Percentiles rank a stretch among this genome's conserved stretches.
These are phyloP conservation scores for Dryococelus australis DNA, from an alignment of 2,888 invertebrate species.

Conservation along the genomic window DNA sequence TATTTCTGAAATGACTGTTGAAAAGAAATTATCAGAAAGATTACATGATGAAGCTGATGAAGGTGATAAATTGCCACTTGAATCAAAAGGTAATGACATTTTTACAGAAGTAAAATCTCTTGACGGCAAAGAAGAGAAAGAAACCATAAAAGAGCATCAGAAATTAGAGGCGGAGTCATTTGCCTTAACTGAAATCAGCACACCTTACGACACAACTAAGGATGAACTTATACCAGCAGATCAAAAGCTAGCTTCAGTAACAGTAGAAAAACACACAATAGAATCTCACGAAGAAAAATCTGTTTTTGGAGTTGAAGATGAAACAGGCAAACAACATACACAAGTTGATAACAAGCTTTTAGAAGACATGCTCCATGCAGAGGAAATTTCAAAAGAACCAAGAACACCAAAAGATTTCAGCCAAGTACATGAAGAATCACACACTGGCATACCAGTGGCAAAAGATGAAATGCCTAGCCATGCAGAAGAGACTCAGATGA, in stretches of 20 bases:
- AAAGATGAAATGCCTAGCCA: background rate
- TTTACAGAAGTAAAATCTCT: background rate
- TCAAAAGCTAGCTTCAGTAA: too few relatives aligned
- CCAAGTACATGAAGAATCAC: background rate
- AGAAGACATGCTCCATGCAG: background rate
- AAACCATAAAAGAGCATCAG: background rate
- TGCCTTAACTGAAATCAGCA: background rate
- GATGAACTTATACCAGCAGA: background rate
- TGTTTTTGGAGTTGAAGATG: background rate
- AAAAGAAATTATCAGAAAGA: slow-evolving; percentile 19
- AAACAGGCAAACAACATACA: background rate
- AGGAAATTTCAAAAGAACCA: background rate
- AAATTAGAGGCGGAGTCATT: background rate
- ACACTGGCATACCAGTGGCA: background rate
- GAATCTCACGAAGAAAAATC: too few relatives aligned
- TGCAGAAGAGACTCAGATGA: background rate
- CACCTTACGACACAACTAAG: background rate
- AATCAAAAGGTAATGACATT: background rate
- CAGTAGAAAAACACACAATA: too few relatives aligned
- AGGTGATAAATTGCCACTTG: background rate
- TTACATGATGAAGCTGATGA: slow-evolving; percentile 26
- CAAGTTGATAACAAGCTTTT: background rate
- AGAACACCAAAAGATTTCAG: background rate
- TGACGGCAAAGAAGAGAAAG: background rate
- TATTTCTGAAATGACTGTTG: background rate